Base-by-base conservation (phyloP, 2,113 vertebrate species). In the Vombatus ursinus region DNA sequence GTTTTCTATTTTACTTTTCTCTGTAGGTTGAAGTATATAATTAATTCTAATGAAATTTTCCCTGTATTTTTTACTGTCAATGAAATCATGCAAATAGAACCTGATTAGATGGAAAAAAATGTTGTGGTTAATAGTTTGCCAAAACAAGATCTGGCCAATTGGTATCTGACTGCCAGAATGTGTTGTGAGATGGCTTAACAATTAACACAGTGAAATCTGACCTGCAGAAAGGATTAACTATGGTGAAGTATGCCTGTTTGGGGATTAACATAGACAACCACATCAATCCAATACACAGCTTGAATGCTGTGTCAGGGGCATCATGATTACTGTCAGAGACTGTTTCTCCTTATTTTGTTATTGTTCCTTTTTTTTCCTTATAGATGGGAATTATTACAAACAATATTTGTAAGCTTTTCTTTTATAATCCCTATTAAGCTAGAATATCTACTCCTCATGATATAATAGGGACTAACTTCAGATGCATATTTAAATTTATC, bases 81-180 rank as follows among this genome's bases (percentile, higher is more conserved):
- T 91, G 48, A 97, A 84, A 92, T 57, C 84, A 92, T 94, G 90
- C 92, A 84, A 68, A 51, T 9, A 49, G 47, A 95, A 50, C 44
- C 52, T 96, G 68, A 94, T 90, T 53, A 52, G 48, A 97, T 37
- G 8, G 52, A 96, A 8, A 37, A 77, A n/a, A 92, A 95, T 24
- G n/a, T 9, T 44, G 51, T 61, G 52, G 51, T 44, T 84, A 84
- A 23, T 84, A 84, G 68, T 84, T 44, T 84, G n/a, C 68, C n/a
- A 93, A 93, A 94, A 93, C 48, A 22, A 89, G 50, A 77, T 95
- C 91, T 28, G 25, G 54, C 92, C 90, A 95, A 93, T 7, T 84
- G 61, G 12, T n/a, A 31, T 77, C 37, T 91, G 24, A 91, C 22
- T 91, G 51, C 22, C 31, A 48, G 19, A 44, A 53, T 28, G 16